Evolutionary conservation across 2,888 invertebrate species (phyloP), one percentile per base, ranked within the genome.

Genomic region (Trichopria drosophilae): DNA sequence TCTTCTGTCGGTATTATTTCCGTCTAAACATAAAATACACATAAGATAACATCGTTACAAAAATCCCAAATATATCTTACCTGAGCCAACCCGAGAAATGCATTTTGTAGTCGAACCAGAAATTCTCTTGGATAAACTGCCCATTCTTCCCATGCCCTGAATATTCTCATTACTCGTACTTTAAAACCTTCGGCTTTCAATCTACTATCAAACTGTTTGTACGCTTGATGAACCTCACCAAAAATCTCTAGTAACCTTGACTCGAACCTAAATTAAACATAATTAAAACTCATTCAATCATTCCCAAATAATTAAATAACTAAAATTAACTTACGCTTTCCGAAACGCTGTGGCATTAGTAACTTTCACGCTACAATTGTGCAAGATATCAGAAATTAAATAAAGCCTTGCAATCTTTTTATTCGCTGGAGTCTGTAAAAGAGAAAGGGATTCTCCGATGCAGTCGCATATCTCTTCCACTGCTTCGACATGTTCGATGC

Each of bases 71-170:
- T 20, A n/a, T 36, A 44, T 43, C 45, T 61, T 59, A 72, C 70
- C 63, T 64, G 56, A 23, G 78, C 79, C 28, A 91, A 78, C 3
- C 99, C 99, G 3, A 96, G 79, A 76, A 99, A 98, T 9, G 90
- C 83, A 68, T 93, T 91, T 73, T 95, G 93, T 53, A 96, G 78
- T 69, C 85, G 87, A 55, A 88, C 84, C 55, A 99, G 81, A 76
- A 90, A 91, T 60, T 97, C 95, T 50, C 90, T 88, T 0, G 97
- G 91, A 79, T 98, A 99, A 53, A 99, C 86, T 12, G 92, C 87
- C 87, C 94, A 94, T 72, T 99, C 98, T 75, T 97, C 96, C 97
- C 99, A 98, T 2, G 96, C 93, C 68, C 92, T 86, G 72, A 98
- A 85, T 63, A 93, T 89, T 67, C 89, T 84, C 72, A 93, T 85